Evolutionary conservation across 2,113 vertebrate species (phyloP).

Genomic region (Lophotis ruficrista): DNA sequence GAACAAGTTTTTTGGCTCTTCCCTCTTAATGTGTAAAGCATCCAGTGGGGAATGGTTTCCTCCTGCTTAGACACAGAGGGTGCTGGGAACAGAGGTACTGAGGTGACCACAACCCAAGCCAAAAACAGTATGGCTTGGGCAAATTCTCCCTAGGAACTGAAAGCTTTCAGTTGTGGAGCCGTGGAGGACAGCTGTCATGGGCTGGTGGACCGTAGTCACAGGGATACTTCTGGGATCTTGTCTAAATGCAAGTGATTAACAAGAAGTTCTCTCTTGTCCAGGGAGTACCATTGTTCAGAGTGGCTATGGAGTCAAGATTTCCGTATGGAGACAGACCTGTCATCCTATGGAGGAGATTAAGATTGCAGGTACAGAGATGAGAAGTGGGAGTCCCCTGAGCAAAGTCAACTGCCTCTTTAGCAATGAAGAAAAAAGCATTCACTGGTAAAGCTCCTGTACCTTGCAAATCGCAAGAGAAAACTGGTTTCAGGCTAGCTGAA

Average conservation of each 20-base stretch:
- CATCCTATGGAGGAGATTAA: not conserved
- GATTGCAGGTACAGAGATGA: conserved; percentile 42
- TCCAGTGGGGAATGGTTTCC: not conserved
- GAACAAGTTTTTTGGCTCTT: not conserved
- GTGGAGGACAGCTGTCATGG: not conserved
- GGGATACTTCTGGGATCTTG: not conserved
- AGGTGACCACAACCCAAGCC: not conserved
- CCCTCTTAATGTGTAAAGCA: not conserved
- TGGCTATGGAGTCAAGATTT: not conserved
- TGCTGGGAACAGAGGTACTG: not conserved
- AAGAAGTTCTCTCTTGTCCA: not conserved
- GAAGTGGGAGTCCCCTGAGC: conserved; percentile 66
- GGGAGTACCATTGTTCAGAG: not conserved
- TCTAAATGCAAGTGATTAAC: not conserved
- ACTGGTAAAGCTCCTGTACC: conserved; percentile 60
- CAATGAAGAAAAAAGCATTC: conserved; percentile 20
- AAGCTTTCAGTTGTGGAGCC: not conserved
- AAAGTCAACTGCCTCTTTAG: conserved; percentile 53
- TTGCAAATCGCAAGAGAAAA: not conserved
- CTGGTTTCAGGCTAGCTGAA: not conserved
- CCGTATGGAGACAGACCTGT: not conserved
- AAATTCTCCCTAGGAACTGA: not conserved
- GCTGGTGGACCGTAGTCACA: not conserved
- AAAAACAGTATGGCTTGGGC: not conserved
- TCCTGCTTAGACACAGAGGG: not conserved